Base-by-base conservation (phyloP, 2,888 invertebrate species). In the Vanessa cardui region DNA sequence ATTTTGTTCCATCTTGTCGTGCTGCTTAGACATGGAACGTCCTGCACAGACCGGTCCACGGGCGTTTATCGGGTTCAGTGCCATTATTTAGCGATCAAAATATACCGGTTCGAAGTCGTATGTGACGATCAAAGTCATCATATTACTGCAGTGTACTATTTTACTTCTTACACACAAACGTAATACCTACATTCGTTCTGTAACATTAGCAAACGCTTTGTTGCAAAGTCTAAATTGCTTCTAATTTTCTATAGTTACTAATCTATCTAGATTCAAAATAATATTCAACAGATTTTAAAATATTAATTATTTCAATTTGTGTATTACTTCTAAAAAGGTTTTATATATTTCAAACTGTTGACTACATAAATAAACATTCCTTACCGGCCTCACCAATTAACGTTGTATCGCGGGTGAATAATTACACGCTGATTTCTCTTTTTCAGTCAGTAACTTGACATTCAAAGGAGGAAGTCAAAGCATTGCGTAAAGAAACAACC, bases 11-110 rank as follows among this genome's bases (percentile, higher is more conserved):
- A 69, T 67, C 67, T 59, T 67, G 67, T 62, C 64, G 62, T 52
- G 47, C 47, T 45, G 50, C 47, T 49, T 58, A 69, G 64, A 69
- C 60, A 63, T 67, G 62, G 49, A 72, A 72, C 71, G 67, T 72
- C 71, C 71, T 72, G 69, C 64, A 66, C 61, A 65, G 70, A 72
- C 71, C 71, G 71, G 71, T 72, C 69, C 56, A 62, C 56, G 62
- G 69, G 54, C 66, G 64, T 60, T 69, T 69, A 72, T 72, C 62
- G 71, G 71, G 71, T 71, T 71, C 71, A 71, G 69, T 64, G 69
- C 71, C 69, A 69, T 72, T 69, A 69, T 72, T 72, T 71, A 69
- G 64, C 71, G 69, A 72, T 72, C 71, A 69, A 72, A 72, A 69
- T 72, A 72, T 69, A 67, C 71, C 71, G 69, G 71, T 71, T 67